A percentile compares a stretch with the other conserved stretches of the same genome.
Evolutionary conservation across 2,797 vertebrate genomes (phyloP).

Genomic region (Pseudochirops cupreus): DNA sequence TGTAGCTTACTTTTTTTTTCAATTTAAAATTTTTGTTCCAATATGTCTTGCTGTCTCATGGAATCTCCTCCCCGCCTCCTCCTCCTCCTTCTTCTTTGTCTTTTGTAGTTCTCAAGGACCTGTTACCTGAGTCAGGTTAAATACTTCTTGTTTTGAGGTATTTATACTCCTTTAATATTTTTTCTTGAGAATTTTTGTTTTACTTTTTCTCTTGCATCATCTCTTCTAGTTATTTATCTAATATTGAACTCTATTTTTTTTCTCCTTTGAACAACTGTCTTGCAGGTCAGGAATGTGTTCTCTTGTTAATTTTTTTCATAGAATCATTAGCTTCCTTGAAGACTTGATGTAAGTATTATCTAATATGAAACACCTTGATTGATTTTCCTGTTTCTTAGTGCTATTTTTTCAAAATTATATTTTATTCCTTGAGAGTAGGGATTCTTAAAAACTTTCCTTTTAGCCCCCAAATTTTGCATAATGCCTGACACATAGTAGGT

Average conservation of each 20-base stretch:
- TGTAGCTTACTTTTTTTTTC: too few species aligned
- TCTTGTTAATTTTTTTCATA: not conserved
- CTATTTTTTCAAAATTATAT: not conserved
- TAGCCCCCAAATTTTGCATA: not conserved
- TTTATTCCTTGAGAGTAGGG: not conserved
- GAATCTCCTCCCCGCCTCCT: too few species aligned
- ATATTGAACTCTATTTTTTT: not conserved
- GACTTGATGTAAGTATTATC: not conserved
- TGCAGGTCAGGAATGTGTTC: not conserved
- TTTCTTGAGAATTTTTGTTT: too few species aligned
- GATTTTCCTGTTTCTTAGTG: not conserved
- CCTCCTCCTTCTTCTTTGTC: too few species aligned
- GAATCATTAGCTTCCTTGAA: not conserved
- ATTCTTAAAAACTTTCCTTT: not conserved
- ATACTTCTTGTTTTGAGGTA: too few species aligned
- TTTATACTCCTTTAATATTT: too few species aligned
- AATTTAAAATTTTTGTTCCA: too few species aligned
- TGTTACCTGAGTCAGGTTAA: too few species aligned
- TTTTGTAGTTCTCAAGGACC: too few species aligned
- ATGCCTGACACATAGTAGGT: not conserved
- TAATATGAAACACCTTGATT: not conserved
- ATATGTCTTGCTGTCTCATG: too few species aligned
- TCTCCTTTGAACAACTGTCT: not conserved
- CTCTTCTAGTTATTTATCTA: not conserved
- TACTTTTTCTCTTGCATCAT: not conserved